Conservation (phyloP, 2,797 vertebrate genomes). For the Falco rusticolus region DNA sequence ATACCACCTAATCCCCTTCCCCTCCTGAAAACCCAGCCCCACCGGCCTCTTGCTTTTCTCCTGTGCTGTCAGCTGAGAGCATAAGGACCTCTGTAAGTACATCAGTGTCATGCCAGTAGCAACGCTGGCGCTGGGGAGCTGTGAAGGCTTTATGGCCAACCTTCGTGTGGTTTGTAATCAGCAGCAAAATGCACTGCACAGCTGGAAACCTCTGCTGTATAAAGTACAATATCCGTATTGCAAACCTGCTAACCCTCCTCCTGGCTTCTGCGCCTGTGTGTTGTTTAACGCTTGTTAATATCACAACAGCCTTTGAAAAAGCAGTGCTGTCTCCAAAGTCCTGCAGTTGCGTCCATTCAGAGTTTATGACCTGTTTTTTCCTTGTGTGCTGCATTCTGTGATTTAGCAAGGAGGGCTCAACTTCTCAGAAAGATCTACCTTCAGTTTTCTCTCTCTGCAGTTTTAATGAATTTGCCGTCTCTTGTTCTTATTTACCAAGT, state of each 20-base stretch:
- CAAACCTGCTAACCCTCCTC: not conserved
- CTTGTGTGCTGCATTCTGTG: not conserved
- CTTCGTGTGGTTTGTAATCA: accelerated
- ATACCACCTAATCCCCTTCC: not conserved
- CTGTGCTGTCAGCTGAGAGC: not conserved
- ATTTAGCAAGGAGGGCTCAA: not conserved
- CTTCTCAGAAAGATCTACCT: not conserved
- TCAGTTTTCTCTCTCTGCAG: not conserved
- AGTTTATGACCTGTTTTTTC: accelerated
- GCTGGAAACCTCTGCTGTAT: not conserved
- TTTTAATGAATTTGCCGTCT: not conserved
- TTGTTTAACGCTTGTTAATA: accelerated
- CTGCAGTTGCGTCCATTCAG: not conserved
- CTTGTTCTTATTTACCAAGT: not conserved
- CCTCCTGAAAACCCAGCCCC: not conserved
- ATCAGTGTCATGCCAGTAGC: not conserved
- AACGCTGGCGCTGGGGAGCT: not conserved
- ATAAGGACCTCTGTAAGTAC: too few species aligned
- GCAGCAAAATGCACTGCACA: not conserved
- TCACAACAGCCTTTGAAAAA: not conserved
- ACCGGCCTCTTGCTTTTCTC: not conserved
- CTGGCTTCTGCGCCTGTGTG: not conserved
- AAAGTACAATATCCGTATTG: not conserved
- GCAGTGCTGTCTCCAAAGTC: accelerated
- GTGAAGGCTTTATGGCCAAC: not conserved